Conservation (phyloP, 1,140 invertebrate genomes). For the Telenomus remus region DNA sequence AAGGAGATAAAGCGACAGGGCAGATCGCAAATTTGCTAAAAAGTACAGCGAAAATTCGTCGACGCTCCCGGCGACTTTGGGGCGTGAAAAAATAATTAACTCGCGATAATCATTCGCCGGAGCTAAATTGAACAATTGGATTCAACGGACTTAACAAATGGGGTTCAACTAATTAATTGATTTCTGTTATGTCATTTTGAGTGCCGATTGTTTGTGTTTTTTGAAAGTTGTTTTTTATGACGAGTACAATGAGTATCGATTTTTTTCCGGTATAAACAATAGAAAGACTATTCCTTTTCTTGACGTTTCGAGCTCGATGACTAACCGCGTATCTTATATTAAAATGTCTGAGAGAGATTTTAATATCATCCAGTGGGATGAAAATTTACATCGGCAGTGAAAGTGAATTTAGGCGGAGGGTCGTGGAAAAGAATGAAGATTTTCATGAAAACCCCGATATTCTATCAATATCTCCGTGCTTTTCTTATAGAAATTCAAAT, state of each 20-base stretch:
- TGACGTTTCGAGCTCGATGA: conserved; percentile 34
- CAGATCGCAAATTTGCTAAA: neutral
- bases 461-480: conserved; percentile 55
- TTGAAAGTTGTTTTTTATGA: too few species aligned
- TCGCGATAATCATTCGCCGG: conserved; percentile 13
- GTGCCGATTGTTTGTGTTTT: too few species aligned
- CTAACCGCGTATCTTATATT: conserved; percentile 63
- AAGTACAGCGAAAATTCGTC: conserved; percentile 3
- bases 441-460: conserved; percentile 52
- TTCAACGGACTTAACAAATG: conserved; percentile 13
- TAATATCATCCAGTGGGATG: conserved; percentile 59
- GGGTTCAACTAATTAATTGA: conserved; percentile 22
- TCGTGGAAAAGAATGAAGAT: conserved; percentile 45
- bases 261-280: too few species aligned
- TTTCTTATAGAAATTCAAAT: conserved; percentile 57
- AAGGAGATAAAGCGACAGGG: neutral
- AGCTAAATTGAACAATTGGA: conserved; percentile 4
- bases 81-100: conserved; percentile 15
- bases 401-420: conserved; percentile 49
- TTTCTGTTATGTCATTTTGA: too few species aligned
- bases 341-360: conserved; percentile 57
- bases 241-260: too few species aligned
- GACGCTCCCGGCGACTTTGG: neutral
- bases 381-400: conserved; percentile 58
- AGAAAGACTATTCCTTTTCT: too few species aligned